Conservation (phyloP, 2,797 vertebrate genomes). For the Parambassis ranga region DNA sequence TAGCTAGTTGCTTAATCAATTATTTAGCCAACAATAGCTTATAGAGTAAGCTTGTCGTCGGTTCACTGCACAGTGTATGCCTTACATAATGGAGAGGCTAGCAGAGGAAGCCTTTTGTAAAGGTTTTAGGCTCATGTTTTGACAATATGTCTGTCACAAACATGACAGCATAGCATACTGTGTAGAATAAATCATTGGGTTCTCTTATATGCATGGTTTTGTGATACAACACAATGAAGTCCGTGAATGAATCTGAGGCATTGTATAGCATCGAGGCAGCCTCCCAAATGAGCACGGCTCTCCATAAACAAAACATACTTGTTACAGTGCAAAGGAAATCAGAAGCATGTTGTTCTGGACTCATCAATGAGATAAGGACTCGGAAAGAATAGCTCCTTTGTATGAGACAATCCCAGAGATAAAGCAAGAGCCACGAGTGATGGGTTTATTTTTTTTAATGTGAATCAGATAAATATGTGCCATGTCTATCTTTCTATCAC, state of each 20-base stretch:
- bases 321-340: constrained; percentile 10
- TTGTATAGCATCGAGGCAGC: background rate
- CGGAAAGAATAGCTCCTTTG: constrained; percentile 10
- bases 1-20: background rate
- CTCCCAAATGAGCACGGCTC: constrained; percentile 13
- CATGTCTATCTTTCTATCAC: constrained; percentile 40
- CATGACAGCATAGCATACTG: constrained; percentile 14
- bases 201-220: background rate
- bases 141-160: constrained; percentile 31
- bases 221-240: background rate
- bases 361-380: constrained; percentile 10
- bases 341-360: constrained; percentile 7
- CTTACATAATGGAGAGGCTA: background rate
- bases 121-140: background rate
- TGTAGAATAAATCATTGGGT: constrained; percentile 23
- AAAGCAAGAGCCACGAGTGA: constrained; percentile 31
- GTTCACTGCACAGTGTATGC: background rate
- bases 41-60: background rate
- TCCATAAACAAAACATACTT: constrained; percentile 21
- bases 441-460: constrained; percentile 40
- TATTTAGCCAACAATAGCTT: background rate
- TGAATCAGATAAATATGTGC: constrained; percentile 55
- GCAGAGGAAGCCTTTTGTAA: background rate
- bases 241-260: constrained; percentile 3
- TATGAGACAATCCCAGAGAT: constrained; percentile 35